A percentile compares a stretch with the other conserved stretches of the same genome.
These are phyloP conservation scores for Microcebus jonahi DNA, from an alignment of 2,113 vertebrate species.

Conservation along the genomic window DNA sequence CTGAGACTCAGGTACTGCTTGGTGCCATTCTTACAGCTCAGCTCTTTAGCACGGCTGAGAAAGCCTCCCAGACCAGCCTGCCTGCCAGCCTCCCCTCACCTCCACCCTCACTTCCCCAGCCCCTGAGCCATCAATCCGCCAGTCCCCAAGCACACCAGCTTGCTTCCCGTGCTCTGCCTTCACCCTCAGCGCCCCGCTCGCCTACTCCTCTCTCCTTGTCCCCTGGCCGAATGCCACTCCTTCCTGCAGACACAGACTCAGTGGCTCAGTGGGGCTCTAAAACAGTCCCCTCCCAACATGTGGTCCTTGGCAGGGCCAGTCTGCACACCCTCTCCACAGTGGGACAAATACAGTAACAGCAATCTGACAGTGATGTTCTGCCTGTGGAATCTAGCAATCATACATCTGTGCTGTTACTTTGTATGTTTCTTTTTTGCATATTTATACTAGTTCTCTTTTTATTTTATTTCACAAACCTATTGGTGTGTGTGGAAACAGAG, in stretches of 20 bases:
- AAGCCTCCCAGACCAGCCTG: not conserved
- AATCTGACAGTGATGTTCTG: not conserved
- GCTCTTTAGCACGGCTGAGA: rapidly evolving
- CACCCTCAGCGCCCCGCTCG: rapidly evolving
- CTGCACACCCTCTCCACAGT: not conserved
- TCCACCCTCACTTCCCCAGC: not conserved
- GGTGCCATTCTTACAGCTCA: not conserved
- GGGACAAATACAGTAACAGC: not conserved
- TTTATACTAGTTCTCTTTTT: not conserved
- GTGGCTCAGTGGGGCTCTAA: not conserved
- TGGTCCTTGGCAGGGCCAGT: not conserved
- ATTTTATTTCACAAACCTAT: not conserved
- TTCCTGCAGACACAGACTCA: not conserved
- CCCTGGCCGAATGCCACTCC: not conserved
- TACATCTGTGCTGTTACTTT: not conserved
- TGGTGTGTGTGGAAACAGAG: not conserved
- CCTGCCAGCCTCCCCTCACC: not conserved
- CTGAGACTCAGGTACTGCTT: not conserved
- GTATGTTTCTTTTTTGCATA: not conserved
- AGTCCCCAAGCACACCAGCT: rapidly evolving
- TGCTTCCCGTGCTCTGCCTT: not conserved
- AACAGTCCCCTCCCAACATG: not conserved
- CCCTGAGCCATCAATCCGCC: rapidly evolving
- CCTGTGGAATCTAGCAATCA: not conserved
- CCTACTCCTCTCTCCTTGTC: too few relatives aligned